These are phyloP conservation scores for Tetrax tetrax DNA, from an alignment of 2,113 vertebrate genomes.

Conservation along the genomic window DNA sequence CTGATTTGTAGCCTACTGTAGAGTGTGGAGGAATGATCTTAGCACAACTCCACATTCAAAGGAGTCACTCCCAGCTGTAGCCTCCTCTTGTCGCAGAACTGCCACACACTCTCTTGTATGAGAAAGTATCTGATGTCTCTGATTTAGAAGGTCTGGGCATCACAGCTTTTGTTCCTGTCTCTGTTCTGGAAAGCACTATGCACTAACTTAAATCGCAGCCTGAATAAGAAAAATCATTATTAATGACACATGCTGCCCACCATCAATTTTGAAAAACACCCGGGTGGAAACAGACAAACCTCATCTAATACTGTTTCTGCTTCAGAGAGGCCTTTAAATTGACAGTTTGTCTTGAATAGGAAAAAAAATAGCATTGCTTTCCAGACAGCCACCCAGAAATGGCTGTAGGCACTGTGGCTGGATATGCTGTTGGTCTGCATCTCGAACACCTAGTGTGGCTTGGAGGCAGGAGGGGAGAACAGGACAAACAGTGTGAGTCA, in stretches of 20 bases:
- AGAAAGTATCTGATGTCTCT: not conserved
- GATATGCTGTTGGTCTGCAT: not conserved
- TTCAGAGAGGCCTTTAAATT: constrained; percentile 4
- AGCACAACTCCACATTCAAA: not conserved
- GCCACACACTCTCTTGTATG: not conserved
- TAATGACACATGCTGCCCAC: not conserved
- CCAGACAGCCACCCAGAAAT: not conserved
- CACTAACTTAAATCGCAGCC: not conserved
- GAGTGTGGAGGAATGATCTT: not conserved
- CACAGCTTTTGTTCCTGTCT: not conserved
- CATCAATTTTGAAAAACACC: not conserved
- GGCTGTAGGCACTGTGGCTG: not conserved
- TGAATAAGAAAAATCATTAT: not conserved
- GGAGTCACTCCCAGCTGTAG: not conserved
- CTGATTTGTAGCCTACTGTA: not conserved
- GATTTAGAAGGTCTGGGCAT: not conserved
- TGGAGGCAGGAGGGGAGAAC: not conserved
- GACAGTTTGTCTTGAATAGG: not conserved
- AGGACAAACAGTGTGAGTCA: not conserved
- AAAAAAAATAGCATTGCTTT: not conserved
- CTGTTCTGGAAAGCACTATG: not conserved
- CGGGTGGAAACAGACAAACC: not conserved
- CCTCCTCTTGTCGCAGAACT: not conserved
- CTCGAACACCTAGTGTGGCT: not conserved
- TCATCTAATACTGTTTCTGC: not conserved